Evolutionary conservation across 2,113 vertebrate species (phyloP).

Genomic region (Amblyornis subalaris): DNA sequence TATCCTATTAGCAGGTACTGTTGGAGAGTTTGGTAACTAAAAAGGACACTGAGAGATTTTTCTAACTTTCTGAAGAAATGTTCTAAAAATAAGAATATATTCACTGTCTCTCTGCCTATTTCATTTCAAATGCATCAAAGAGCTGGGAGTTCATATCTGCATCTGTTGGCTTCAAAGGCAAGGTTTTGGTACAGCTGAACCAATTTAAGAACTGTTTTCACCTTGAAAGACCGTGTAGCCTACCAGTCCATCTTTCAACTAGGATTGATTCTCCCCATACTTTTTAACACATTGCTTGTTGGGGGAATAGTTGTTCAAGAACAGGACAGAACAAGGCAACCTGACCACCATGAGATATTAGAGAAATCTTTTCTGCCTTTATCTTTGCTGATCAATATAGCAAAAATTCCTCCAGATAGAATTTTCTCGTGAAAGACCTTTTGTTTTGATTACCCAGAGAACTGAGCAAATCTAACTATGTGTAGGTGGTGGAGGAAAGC

Average conservation of each 20-base stretch:
- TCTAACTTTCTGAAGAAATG: constrained; percentile 1
- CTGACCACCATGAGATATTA: not conserved
- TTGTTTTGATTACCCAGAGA: not conserved
- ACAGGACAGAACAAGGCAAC: not conserved
- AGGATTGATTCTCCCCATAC: not conserved
- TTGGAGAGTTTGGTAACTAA: not conserved
- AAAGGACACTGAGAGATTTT: not conserved
- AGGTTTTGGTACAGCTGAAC: not conserved
- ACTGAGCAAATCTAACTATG: not conserved
- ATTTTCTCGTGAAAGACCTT: not conserved
- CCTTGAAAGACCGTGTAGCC: not conserved
- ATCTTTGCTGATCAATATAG: not conserved
- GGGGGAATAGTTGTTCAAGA: not conserved
- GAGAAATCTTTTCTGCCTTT: not conserved
- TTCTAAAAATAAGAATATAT: constrained; percentile 6
- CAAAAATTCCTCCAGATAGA: not conserved
- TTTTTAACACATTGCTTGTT: not conserved
- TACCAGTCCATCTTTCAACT: not conserved
- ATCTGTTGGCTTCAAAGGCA: not conserved
- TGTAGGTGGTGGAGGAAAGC: constrained; percentile 16
- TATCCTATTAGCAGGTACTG: not conserved
- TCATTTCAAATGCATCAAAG: constrained; percentile 11
- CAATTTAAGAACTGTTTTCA: not conserved
- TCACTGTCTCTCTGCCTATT: not conserved
- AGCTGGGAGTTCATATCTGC: not conserved